Conservation (phyloP, 2,113 vertebrate species). For the Oncorhynchus clarkii region DNA sequence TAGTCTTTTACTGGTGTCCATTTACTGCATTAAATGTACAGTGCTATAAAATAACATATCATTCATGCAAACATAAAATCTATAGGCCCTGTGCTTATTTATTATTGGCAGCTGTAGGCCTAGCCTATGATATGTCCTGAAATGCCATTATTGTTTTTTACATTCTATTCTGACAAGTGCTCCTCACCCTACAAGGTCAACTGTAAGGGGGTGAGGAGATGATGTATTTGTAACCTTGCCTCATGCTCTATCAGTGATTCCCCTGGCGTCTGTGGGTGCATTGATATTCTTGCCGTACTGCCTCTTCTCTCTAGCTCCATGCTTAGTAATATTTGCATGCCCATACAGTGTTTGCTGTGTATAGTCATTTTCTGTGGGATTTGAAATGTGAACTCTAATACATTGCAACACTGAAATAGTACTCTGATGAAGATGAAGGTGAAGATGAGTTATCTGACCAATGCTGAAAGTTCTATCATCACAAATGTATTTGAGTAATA, state of each 20-base stretch:
- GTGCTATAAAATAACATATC: constrained; percentile 7
- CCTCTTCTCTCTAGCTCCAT: too few relatives aligned
- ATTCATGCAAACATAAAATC: too few relatives aligned
- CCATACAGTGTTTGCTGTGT: too few relatives aligned
- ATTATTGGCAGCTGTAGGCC: not conserved
- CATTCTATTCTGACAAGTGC: not conserved
- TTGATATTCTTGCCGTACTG: not conserved
- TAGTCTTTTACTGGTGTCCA: not conserved
- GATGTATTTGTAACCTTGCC: not conserved
- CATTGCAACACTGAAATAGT: too few relatives aligned
- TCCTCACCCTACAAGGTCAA: constrained; percentile 53
- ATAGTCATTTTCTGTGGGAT: too few relatives aligned
- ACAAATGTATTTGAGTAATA: too few relatives aligned
- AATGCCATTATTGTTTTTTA: too few relatives aligned
- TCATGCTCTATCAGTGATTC: not conserved
- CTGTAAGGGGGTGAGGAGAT: constrained; percentile 21
- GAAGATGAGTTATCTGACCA: too few relatives aligned
- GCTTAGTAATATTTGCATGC: too few relatives aligned
- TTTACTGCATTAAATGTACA: not conserved
- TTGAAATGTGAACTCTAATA: too few relatives aligned
- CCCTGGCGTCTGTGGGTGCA: not conserved
- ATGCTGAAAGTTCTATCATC: too few relatives aligned
- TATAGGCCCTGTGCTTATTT: not conserved
- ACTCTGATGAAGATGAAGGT: too few relatives aligned
- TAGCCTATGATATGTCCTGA: not conserved